Evolutionary conservation across 2,113 vertebrate species (phyloP).

Genomic region (Pseudorhombus dupliciocellatus): DNA sequence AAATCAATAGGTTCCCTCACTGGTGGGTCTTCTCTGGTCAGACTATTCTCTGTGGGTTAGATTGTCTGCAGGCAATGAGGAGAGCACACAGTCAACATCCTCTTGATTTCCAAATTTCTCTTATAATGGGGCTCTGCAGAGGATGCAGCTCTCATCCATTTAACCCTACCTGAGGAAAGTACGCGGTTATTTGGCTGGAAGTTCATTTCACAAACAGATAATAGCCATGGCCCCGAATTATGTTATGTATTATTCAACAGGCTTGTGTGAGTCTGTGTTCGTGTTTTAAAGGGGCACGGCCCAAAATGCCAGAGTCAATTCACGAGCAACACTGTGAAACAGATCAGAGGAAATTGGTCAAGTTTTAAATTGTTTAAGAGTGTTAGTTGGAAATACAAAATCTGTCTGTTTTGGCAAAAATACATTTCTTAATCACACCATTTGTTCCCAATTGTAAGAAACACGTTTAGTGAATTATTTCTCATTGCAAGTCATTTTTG

Average conservation of each 20-base stretch:
- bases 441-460: not conserved
- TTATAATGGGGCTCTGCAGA: conserved; percentile 42
- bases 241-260: not conserved
- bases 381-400: not conserved
- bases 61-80: conserved; percentile 49
- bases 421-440: not conserved
- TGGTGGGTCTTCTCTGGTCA: conserved; percentile 75
- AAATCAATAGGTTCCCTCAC: conserved; percentile 81
- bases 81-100: conserved; percentile 53
- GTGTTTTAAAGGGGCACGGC: conserved; percentile 24
- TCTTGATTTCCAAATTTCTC: conserved; percentile 65
- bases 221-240: not conserved
- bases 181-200: conserved; percentile 2
- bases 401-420: not conserved
- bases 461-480: not conserved
- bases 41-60: conserved; percentile 73
- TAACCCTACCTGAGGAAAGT: conserved; percentile 40
- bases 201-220: conserved; percentile 2
- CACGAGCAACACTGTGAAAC: not conserved
- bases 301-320: conserved; percentile 23
- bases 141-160: conserved; percentile 53
- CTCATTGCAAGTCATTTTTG: not conserved
- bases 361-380: not conserved
- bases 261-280: conserved; percentile 3
- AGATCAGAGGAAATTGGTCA: not conserved